phyloP scores from a whole-genome alignment of 1,140 invertebrate species.

The Mylabris phalerata region DNA sequence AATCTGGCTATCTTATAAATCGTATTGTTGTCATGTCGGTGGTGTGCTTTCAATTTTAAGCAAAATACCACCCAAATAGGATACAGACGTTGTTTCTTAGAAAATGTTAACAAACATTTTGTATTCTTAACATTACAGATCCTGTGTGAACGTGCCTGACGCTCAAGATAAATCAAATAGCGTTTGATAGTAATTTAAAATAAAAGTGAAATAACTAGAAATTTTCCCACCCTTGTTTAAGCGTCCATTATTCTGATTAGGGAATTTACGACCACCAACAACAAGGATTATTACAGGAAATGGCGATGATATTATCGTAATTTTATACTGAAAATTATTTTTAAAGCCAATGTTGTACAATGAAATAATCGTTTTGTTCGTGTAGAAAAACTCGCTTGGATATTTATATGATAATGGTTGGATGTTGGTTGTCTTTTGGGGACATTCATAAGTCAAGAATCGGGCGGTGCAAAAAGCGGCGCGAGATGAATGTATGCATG shows the following conservation, averaged over 20 bases:
- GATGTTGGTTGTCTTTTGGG: constrained; percentile 16
- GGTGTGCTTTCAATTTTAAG: constrained; percentile 6
- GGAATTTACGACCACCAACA: no score
- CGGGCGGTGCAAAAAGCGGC: constrained; percentile 29
- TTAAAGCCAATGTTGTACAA: no score
- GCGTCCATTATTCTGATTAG: no score
- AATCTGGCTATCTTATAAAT: constrained; percentile 5
- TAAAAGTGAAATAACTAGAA: no score
- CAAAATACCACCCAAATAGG: constrained; percentile 10
- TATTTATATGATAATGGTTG: neutral
- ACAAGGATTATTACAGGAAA: no score
- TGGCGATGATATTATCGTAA: no score
- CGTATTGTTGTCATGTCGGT: constrained; percentile 4
- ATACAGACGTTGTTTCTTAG: constrained; percentile 10
- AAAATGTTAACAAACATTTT: constrained; percentile 11
- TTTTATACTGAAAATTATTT: no score
- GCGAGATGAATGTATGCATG: constrained; percentile 34
- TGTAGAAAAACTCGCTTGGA: no score
- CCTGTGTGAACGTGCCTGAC: constrained; percentile 8
- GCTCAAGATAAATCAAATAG: constrained; percentile 10
- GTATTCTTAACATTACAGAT: constrained; percentile 6
- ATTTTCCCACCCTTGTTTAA: no score
- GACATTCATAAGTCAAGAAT: constrained; percentile 37
- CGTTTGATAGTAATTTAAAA: no score
- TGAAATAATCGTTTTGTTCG: no score